Evolutionary conservation across 1,140 invertebrate genomes (phyloP).

Genomic region (Anastrepha ludens): DNA sequence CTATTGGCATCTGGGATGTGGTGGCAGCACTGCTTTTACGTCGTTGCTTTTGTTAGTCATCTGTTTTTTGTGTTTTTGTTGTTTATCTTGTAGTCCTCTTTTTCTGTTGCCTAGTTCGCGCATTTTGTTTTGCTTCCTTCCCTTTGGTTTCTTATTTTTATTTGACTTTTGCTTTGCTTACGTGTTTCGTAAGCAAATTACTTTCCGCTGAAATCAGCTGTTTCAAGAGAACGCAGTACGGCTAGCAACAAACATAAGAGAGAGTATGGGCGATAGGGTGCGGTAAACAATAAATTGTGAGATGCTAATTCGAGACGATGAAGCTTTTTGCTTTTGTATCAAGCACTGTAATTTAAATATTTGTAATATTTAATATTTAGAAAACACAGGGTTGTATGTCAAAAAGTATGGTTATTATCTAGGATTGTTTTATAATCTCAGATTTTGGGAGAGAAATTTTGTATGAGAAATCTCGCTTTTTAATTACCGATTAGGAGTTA

Average conservation of each 20-base stretch:
- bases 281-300: too few species aligned
- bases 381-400: too few species aligned
- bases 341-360: too few species aligned
- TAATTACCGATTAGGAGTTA: too few species aligned
- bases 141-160: background rate
- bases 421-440: too few species aligned
- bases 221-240: background rate
- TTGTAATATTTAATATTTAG: too few species aligned
- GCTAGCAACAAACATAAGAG: background rate
- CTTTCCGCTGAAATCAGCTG: background rate
- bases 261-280: background rate
- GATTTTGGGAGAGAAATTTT: too few species aligned
- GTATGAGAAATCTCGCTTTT: too few species aligned
- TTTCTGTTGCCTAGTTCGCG: background rate
- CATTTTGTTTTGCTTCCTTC: constrained; percentile 15
- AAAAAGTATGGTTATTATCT: too few species aligned
- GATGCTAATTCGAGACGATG: too few species aligned
- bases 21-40: constrained; percentile 48
- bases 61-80: background rate
- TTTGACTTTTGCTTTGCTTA: background rate
- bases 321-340: too few species aligned
- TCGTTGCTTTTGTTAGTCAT: background rate
- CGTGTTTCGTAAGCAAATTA: background rate
- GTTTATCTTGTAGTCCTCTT: background rate
- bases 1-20: background rate